These are phyloP conservation scores for Drosophila sucinea DNA, from an alignment of 1,140 invertebrate genomes.

Conservation along the genomic window DNA sequence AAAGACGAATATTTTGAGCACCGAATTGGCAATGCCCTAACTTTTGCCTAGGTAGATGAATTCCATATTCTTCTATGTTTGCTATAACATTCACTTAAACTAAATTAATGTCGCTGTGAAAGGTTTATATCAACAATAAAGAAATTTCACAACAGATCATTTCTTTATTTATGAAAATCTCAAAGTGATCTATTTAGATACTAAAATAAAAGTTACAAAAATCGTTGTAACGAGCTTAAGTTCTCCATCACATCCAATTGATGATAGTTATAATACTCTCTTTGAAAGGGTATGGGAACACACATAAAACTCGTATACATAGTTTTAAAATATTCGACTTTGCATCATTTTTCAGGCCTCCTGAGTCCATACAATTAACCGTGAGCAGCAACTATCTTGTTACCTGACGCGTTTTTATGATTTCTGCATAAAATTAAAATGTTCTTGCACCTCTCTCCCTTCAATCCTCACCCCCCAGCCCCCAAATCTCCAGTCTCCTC, in stretches of 20 bases:
- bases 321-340: slow-evolving; percentile 74
- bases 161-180: too few species aligned
- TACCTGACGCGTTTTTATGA: slow-evolving; percentile 82
- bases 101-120: too few species aligned
- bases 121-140: too few species aligned
- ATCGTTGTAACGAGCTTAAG: too few species aligned
- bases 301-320: slow-evolving; percentile 11
- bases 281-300: background rate
- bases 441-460: slow-evolving; percentile 29
- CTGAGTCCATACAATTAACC: slow-evolving; percentile 69
- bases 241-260: background rate
- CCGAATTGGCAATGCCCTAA: background rate
- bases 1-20: background rate
- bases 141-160: too few species aligned
- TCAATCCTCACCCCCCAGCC: background rate
- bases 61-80: too few species aligned
- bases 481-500: background rate
- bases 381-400: slow-evolving; percentile 75
- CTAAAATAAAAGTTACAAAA: too few species aligned
- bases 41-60: background rate
- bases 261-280: background rate
- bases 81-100: too few species aligned
- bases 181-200: too few species aligned
- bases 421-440: slow-evolving; percentile 82
- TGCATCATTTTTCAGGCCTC: slow-evolving; percentile 70